Base-by-base conservation (phyloP, 2,888 invertebrate species). In the Phrixothrix hirtus region DNA sequence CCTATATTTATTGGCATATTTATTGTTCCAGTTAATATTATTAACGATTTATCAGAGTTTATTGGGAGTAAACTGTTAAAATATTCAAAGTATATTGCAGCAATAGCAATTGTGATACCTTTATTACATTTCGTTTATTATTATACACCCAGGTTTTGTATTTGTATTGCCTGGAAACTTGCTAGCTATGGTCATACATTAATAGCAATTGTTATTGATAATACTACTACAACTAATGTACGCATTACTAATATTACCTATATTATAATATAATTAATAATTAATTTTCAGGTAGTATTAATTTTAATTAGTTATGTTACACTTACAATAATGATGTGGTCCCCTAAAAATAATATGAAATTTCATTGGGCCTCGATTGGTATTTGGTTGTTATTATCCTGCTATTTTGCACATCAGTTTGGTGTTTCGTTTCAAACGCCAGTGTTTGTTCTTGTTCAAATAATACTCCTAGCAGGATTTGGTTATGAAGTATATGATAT, bases 331-430 rank as follows among this genome's bases (percentile, higher is more conserved):
- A 77, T 88, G 39, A 78, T 87, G 61, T 95, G 94, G 94, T 86
- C 81, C 25, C 86, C 87, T 1, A 79, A 84, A 55, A 85, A 87
- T 54, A 83, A 85, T 11, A 75, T 76, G 3, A 76, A 81, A 44
- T 87, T 90, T 67, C 83, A 86, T 29, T 79, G 85, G 38, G 82
- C 84, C 6, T 86, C 93, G 0, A 84, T 85, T 59, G 75, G 82
- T 1, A 74, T 89, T 13, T 95, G 94, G 94, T 75, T 90, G 9
- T 78, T 89, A 2, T 75, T 90, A 21, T 84, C 89, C 12, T 83
- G 90, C 59, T 91, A 87, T 68, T 64, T 88, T 7, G 87, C 92
- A 34, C 87, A 88, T 61, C 79, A 87, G 26, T 81, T 89, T 1
- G 91, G 90, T 1, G 9, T 16, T 12, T 81, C 86, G 1, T 81